Percentiles rank a stretch among this genome's conserved stretches.
Evolutionary conservation across 2,113 vertebrate genomes (phyloP).

Genomic region (Spilogale gracilis): DNA sequence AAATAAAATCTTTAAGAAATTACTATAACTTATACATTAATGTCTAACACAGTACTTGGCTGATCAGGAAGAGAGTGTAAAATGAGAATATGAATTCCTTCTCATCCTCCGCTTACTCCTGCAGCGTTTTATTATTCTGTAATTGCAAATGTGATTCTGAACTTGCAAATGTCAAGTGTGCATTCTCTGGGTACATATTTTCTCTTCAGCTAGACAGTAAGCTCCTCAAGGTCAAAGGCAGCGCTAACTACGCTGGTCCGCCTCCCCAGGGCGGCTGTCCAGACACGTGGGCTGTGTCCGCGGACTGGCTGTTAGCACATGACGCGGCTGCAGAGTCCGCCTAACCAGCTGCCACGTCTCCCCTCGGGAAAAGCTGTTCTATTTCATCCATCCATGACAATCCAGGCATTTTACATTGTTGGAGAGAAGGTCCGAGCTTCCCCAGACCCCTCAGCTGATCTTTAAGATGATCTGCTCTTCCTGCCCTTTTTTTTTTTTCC

Average conservation of each 20-base stretch:
- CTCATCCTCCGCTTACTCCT: background rate
- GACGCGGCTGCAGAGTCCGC: rapidly evolving
- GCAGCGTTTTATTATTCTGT: no score
- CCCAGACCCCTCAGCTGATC: background rate
- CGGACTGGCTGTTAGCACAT: no score
- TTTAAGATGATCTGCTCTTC: background rate
- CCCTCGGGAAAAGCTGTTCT: background rate
- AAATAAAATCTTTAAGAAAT: background rate
- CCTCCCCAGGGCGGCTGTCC: background rate
- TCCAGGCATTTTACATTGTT: background rate
- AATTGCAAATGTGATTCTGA: background rate
- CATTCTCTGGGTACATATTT: background rate
- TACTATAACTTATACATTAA: background rate
- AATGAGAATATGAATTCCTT: background rate
- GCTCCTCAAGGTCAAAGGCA: background rate
- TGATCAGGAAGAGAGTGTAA: background rate
- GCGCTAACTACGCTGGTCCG: background rate
- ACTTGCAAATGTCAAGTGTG: background rate
- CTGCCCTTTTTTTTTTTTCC: no score
- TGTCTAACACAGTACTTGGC: background rate
- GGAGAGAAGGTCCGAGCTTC: background rate
- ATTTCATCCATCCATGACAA: background rate
- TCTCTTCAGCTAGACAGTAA: background rate
- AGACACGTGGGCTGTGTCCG: background rate
- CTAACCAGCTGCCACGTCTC: background rate